These are phyloP conservation scores for Scolopax bukidnonensis DNA, from an alignment of 2,797 vertebrate genomes.

Conservation along the genomic window DNA sequence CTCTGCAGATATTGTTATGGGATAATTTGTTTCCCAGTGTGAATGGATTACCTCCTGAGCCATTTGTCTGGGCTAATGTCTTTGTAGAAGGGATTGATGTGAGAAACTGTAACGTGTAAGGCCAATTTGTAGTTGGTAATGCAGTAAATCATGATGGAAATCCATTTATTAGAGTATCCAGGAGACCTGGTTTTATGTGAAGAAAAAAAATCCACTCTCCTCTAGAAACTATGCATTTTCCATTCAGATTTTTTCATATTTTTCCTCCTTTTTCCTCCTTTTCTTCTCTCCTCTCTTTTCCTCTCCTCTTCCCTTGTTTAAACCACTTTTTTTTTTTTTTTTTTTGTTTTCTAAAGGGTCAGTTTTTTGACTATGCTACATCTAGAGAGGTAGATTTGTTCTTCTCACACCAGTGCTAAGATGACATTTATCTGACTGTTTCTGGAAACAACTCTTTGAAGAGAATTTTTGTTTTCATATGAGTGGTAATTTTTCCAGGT, in stretches of 20 bases:
- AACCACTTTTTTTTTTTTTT: not conserved
- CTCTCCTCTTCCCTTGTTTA: not conserved
- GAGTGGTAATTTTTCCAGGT: not conserved
- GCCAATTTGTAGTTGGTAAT: constrained; percentile 33
- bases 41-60: constrained; percentile 47
- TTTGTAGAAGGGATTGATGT: not conserved
- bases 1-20: not conserved
- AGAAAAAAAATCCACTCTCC: not conserved
- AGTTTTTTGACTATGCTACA: not conserved
- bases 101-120: constrained; percentile 9
- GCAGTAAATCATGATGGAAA: constrained; percentile 47
- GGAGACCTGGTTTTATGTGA: not conserved
- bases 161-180: constrained; percentile 28
- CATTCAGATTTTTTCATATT: not conserved
- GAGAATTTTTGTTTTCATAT: not conserved
- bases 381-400: not conserved
- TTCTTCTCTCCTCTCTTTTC: not conserved
- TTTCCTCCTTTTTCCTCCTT: not conserved
- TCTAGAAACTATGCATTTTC: not conserved
- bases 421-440: not conserved
- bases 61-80: constrained; percentile 26
- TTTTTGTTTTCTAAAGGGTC: not conserved
- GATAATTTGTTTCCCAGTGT: constrained; percentile 20
- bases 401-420: not conserved
- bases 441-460: not conserved